Evolutionary conservation across 2,113 vertebrate genomes (phyloP).

Genomic region (Corydoras maculifer): DNA sequence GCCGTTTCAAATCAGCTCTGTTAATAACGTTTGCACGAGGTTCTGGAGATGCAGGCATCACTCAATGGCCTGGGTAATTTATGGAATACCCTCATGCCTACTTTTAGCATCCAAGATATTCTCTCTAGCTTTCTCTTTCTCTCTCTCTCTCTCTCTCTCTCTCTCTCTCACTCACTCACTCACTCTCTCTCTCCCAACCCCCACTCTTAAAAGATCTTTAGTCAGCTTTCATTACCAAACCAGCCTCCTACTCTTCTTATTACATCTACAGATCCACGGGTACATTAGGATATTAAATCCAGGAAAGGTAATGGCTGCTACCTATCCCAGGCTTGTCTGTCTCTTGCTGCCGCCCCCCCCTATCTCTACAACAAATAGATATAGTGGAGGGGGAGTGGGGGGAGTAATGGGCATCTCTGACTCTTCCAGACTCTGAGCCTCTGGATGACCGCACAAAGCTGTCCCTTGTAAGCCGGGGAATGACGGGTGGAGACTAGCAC

Average conservation of each 20-base stretch:
- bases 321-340: background rate
- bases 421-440: constrained; percentile 14
- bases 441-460: constrained; percentile 49
- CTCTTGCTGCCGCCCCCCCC: too few species aligned
- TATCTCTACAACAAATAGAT: constrained; percentile 3
- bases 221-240: constrained; percentile 34
- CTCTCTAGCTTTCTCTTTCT: too few species aligned
- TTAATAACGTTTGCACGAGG: constrained; percentile 40
- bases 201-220: constrained; percentile 34
- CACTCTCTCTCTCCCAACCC: background rate
- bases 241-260: constrained; percentile 30
- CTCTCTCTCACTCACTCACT: background rate
- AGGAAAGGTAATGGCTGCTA: constrained; percentile 34
- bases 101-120: constrained; percentile 1
- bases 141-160: constrained; percentile 1
- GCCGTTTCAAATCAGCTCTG: constrained; percentile 29
- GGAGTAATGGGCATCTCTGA: constrained; percentile 28
- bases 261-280: constrained; percentile 31
- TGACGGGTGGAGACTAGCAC: constrained; percentile 41
- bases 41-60: constrained; percentile 42
- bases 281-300: constrained; percentile 43
- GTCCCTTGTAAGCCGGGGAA: constrained; percentile 52
- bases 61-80: constrained; percentile 42
- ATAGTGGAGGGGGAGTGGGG: constrained; percentile 1
- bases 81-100: constrained; percentile 31